Evolutionary conservation across 2,888 invertebrate species (phyloP).

Genomic region (Clepsis dumicolana): DNA sequence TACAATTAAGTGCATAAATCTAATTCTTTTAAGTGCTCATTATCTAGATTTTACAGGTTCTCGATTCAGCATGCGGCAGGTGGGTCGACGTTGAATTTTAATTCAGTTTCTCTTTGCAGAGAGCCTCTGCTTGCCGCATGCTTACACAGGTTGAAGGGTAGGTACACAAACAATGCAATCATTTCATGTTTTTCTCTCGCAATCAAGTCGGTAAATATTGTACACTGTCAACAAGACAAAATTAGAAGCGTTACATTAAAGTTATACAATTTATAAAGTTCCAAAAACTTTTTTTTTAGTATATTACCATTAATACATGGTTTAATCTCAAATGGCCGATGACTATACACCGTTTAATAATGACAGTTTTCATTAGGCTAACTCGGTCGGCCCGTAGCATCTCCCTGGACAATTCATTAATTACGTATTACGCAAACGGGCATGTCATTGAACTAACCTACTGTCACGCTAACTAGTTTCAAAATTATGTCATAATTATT

Average conservation of each 20-base stretch:
- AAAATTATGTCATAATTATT: constrained; percentile 8
- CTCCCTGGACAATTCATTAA: constrained; percentile 28
- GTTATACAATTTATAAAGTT: constrained; percentile 9
- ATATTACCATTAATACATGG: constrained; percentile 12
- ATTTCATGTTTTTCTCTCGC: constrained; percentile 43
- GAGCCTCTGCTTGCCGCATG: background rate
- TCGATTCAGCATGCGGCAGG: background rate
- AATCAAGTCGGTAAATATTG: constrained; percentile 24
- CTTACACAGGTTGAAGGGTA: constrained; percentile 7
- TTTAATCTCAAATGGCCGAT: constrained; percentile 20
- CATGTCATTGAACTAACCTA: constrained; percentile 23
- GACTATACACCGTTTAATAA: constrained; percentile 17
- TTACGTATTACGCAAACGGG: constrained; percentile 25
- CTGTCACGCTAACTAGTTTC: constrained; percentile 26
- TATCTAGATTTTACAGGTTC: constrained; percentile 25
- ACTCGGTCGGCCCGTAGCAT: background rate
- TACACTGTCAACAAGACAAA: constrained; percentile 35
- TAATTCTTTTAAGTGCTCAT: constrained; percentile 23
- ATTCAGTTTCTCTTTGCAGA: background rate
- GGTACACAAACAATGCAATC: constrained; percentile 29
- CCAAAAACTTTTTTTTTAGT: constrained; percentile 9
- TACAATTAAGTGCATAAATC: constrained; percentile 24
- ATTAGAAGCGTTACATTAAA: background rate
- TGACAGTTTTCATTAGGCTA: constrained; percentile 25
- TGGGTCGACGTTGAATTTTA: background rate